These are phyloP conservation scores for Oscheius sp. DNA, from an alignment of 1,140 invertebrate genomes.

Conservation along the genomic window DNA sequence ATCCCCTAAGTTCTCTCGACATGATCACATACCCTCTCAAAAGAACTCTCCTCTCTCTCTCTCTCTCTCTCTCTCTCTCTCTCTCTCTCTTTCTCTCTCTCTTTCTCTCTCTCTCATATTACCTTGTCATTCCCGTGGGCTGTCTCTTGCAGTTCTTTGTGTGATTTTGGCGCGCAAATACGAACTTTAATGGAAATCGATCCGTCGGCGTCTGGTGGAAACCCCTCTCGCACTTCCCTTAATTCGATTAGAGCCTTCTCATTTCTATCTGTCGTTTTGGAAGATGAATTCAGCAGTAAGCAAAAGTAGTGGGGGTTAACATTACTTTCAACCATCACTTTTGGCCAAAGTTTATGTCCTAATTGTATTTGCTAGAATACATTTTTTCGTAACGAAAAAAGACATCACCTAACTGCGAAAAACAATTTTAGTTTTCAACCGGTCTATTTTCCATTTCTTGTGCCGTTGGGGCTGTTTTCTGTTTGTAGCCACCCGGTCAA, in stretches of 20 bases:
- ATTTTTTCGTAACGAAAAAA: background rate
- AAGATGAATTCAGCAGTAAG: no score
- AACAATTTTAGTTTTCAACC: no score
- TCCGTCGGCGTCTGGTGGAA: background rate
- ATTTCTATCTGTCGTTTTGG: background rate
- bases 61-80: background rate
- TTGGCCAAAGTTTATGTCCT: background rate
- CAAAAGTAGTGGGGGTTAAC: no score
- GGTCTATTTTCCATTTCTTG: no score
- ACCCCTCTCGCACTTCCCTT: background rate
- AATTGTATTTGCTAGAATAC: background rate
- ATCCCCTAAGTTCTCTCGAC: background rate
- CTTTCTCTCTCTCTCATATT: background rate
- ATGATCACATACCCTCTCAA: no score
- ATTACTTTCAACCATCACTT: no score
- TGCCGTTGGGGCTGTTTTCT: no score
- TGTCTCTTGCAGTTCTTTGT: background rate
- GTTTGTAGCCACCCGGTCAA: no score
- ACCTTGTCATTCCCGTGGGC: background rate
- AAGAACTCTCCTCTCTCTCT: no score
- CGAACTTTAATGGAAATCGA: slow-evolving; percentile 7
- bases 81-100: slow-evolving; percentile 4
- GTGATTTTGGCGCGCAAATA: slow-evolving; percentile 6
- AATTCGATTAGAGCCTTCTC: background rate
- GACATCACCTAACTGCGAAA: background rate